Evolutionary conservation across 2,888 invertebrate species (phyloP).

Genomic region (Noctua comes): DNA sequence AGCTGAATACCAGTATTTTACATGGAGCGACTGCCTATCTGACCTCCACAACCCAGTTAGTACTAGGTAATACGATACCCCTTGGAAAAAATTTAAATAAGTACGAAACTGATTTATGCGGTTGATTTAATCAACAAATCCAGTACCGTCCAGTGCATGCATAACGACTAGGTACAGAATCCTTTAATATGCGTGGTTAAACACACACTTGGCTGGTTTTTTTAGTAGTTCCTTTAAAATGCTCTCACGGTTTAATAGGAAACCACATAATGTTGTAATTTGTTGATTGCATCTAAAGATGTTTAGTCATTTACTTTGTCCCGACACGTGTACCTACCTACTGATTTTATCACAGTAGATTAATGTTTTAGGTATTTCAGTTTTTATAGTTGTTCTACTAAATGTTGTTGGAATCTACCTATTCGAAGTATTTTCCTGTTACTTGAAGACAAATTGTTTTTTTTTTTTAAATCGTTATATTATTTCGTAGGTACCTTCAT

Average conservation of each 20-base stretch:
- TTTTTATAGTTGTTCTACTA: no score
- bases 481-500: not conserved
- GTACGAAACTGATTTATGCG: not conserved
- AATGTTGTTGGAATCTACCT: no score
- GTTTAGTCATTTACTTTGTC: not conserved
- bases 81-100: not conserved
- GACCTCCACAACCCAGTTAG: no score
- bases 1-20: no score
- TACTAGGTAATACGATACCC: no score
- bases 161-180: not conserved
- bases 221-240: slow-evolving; percentile 33
- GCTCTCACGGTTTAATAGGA: slow-evolving; percentile 30
- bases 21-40: no score
- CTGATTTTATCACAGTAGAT: not conserved
- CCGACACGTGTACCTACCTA: no score
- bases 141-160: not conserved
- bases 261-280: slow-evolving; percentile 21
- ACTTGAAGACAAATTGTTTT: not conserved
- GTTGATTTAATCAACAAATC: not conserved
- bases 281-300: slow-evolving; percentile 20
- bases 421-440: not conserved
- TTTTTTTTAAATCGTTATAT: no score
- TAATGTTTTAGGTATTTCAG: not conserved
- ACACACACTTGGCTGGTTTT: not conserved
- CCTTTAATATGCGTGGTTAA: not conserved